Percentiles rank a stretch among this genome's conserved stretches.
Evolutionary conservation across 2,888 invertebrate species (phyloP).

Genomic region (Noctua janthina): DNA sequence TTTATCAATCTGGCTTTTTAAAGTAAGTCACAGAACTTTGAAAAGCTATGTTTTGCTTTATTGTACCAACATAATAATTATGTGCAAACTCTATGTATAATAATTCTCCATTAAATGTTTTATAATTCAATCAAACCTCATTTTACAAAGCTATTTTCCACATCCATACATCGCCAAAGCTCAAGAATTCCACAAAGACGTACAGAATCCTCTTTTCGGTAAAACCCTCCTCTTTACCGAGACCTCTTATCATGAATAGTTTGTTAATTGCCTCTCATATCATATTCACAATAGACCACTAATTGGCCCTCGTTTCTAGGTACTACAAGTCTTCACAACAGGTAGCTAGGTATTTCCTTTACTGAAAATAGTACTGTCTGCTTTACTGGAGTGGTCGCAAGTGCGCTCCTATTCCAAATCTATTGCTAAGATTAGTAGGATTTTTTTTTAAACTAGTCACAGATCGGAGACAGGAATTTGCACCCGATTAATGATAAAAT

Average conservation of each 20-base stretch:
- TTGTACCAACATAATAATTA: background rate
- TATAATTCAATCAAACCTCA: background rate
- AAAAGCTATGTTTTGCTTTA: background rate
- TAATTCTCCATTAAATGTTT: background rate
- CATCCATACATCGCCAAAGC: background rate
- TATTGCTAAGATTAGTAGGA: background rate
- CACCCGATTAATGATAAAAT: too few relatives aligned
- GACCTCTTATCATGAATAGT: slow-evolving; percentile 39
- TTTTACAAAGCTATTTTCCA: background rate
- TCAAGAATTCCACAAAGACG: background rate
- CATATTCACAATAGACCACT: slow-evolving; percentile 34
- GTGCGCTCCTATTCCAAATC: background rate
- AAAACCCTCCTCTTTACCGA: background rate
- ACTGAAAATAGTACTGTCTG: background rate
- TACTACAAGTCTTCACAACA: background rate
- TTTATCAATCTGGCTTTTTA: background rate
- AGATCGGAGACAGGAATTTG: background rate
- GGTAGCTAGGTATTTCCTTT: slow-evolving; percentile 3
- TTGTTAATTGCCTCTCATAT: slow-evolving; percentile 43
- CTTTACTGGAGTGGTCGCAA: background rate
- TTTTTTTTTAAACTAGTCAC: background rate
- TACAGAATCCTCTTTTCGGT: background rate
- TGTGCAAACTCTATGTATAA: background rate
- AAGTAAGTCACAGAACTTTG: background rate
- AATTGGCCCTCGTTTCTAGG: slow-evolving; percentile 38